Evolutionary conservation across 1,140 invertebrate genomes (phyloP), one percentile per base, ranked within the genome.

Genomic region (Batillaria attramentaria): DNA sequence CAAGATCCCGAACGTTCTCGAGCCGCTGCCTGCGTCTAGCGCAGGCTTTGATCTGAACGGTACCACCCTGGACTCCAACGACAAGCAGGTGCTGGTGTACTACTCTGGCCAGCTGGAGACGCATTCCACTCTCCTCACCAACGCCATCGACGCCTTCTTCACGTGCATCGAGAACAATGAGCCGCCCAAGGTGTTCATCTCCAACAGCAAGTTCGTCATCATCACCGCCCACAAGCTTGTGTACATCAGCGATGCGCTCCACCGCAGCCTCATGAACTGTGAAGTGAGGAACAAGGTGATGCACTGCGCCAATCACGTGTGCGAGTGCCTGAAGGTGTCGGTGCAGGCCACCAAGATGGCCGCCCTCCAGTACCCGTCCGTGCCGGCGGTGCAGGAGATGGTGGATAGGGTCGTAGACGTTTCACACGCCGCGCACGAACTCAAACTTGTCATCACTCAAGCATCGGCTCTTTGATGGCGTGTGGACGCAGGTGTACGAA

Each of bases 121-220:
- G 18, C 96, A 97, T 89, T 94, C 95, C 81, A 94, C 94, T 20
- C 94, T 96, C 87, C 92, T 98, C 42, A 95, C 95, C 77, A 95
- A 96, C 81, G 95, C 97, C 18, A 97, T 98, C 79, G 96, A 97
- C 87, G 96, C 95, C 1, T 98, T 99, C 91, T 93, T 98, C 10
- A 93, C 95, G 77, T 96, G 96, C 2, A 95, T 99, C 33, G 95
- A 97, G 85, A 95, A 95, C 88, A 97, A 97, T 87, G 96, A 97
- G 89, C 96, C 97, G 37, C 97, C 97, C 0, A 96, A 97, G 91
- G 95, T 96, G 74, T 98, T 98, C 88, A 94, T 98, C 28, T 96
- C 95, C 37, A 96, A 98, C 89, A 95, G 96, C 20, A 98, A 98
- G 91, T 97, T 97, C 90, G 96, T 99, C 3, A 95, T 98, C 31